Evolutionary conservation across 2,113 vertebrate species (phyloP).

Genomic region (Diphyllodes magnificus): DNA sequence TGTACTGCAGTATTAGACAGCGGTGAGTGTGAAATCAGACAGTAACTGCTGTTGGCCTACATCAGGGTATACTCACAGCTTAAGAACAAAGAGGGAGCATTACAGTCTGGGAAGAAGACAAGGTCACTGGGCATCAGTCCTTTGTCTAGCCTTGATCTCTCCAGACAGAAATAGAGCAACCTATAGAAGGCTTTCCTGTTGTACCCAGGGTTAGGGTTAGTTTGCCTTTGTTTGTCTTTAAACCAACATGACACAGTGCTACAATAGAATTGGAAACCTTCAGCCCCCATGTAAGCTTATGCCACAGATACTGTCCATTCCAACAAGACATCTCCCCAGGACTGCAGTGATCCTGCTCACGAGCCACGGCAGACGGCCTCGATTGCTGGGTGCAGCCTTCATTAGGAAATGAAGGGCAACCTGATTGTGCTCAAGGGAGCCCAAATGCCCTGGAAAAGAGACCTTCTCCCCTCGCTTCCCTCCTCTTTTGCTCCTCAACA

Average conservation of each 20-base stretch:
- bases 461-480: background rate
- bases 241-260: background rate
- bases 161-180: background rate
- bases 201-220: background rate
- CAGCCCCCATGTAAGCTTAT: slow-evolving; percentile 19
- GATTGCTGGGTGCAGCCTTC: background rate
- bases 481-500: background rate
- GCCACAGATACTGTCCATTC: slow-evolving; percentile 68
- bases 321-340: slow-evolving; percentile 8
- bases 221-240: background rate
- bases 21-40: slow-evolving; percentile 52
- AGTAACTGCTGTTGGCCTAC: slow-evolving; percentile 62
- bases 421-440: background rate
- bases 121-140: slow-evolving; percentile 15
- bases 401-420: slow-evolving; percentile 8
- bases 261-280: background rate
- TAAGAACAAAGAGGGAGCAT: slow-evolving; percentile 15
- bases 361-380: background rate
- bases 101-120: background rate
- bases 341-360: slow-evolving; percentile 67
- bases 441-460: background rate
- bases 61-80: background rate
- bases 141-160: slow-evolving; percentile 11
- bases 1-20: slow-evolving; percentile 17
- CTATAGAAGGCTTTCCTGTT: background rate